phyloP scores from a whole-genome alignment of 2,113 vertebrate genomes.

The Pseudorectes ferrugineus region DNA sequence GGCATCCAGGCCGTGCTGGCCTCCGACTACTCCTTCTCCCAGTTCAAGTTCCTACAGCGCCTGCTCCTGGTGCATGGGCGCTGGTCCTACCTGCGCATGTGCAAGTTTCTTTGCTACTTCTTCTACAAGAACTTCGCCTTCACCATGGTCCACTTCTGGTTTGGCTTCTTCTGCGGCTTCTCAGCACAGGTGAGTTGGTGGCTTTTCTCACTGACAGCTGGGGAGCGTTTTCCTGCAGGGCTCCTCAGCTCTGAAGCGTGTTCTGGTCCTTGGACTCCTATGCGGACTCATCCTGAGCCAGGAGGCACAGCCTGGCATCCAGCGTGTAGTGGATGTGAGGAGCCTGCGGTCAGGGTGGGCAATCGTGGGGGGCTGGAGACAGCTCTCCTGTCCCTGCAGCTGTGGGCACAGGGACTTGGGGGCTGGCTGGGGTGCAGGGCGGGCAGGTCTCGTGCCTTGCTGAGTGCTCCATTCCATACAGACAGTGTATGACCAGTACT shows the following conservation, averaged over 20 bases:
- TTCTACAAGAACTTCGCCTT: conserved; percentile 98
- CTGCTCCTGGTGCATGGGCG: conserved; percentile 93
- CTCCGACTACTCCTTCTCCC: conserved; percentile 93
- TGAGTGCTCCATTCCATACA: conserved; percentile 33
- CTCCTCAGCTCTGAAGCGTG: rapidly evolving
- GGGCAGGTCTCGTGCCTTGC: rapidly evolving
- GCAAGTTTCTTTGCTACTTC: conserved; percentile 97
- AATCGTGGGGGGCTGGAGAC: neutral
- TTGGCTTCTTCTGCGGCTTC: conserved; percentile 96
- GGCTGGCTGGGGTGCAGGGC: rapidly evolving
- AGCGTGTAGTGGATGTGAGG: rapidly evolving
- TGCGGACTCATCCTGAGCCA: neutral
- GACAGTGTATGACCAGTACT: conserved; percentile 96
- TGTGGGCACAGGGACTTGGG: neutral
- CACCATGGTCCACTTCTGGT: conserved; percentile 99
- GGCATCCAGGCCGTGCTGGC: conserved; percentile 93
- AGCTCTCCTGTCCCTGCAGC: neutral
- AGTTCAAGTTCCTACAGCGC: conserved; percentile 94
- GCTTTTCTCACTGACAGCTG: rapidly evolving
- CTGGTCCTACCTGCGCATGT: conserved; percentile 97
- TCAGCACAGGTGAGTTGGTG: conserved; percentile 83
- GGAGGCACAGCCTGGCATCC: neutral
- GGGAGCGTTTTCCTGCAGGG: neutral
- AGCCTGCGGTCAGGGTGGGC: neutral
- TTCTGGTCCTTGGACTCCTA: neutral